Percentiles rank a stretch among this genome's conserved stretches.
phyloP scores from a whole-genome alignment of 2,113 vertebrate species.

The Nyctibius bracteatus region DNA sequence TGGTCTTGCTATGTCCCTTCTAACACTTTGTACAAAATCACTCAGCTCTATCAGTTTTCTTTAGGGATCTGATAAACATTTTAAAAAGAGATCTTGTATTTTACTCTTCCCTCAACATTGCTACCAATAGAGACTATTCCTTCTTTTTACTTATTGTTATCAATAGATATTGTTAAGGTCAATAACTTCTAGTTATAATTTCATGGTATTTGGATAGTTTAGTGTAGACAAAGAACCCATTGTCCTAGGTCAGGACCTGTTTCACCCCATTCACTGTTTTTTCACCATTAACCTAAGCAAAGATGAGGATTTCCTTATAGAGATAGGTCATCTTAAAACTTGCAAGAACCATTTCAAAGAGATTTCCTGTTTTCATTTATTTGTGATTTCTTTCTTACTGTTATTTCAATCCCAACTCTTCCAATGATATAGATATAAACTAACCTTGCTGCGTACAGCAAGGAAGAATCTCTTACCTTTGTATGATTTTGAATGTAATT shows the following conservation, averaged over 20 bases:
- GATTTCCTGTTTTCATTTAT: neutral
- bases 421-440: neutral
- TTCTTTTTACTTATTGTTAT: neutral
- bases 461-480: neutral
- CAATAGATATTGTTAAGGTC: neutral
- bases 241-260: rapidly evolving
- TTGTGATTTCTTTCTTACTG: neutral
- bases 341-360: neutral
- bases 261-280: neutral
- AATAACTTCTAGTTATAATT: neutral
- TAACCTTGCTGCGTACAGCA: neutral
- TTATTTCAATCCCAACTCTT: neutral
- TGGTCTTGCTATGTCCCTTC: neutral
- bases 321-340: neutral
- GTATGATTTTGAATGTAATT: neutral
- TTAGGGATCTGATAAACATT: neutral
- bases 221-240: neutral
- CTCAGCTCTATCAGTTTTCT: neutral
- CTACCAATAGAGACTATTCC: neutral
- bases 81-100: neutral
- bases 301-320: neutral
- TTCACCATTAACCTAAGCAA: too few species aligned
- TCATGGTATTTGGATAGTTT: neutral
- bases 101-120: neutral
- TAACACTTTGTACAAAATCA: neutral